These are phyloP conservation scores for Parascotia fuliginaria DNA, from an alignment of 2,888 invertebrate genomes.

Conservation along the genomic window DNA sequence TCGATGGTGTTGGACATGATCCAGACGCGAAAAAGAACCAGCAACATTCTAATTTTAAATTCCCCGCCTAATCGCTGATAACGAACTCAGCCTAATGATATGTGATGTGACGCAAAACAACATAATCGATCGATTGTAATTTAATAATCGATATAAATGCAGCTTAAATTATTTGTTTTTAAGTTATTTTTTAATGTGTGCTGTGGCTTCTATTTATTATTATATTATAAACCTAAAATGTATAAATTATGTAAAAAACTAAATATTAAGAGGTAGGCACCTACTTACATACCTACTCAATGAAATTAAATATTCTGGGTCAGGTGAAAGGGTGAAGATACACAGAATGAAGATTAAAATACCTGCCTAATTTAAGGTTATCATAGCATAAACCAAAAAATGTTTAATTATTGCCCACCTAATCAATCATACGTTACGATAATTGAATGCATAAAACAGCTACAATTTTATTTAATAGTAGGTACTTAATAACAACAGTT, in stretches of 20 bases:
- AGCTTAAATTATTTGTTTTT: background rate
- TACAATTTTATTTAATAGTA: too few species aligned
- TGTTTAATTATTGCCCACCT: too few species aligned
- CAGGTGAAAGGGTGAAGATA: too few species aligned
- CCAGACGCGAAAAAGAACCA: constrained; percentile 63
- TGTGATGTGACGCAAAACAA: constrained; percentile 18
- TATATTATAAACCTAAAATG: background rate
- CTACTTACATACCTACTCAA: too few species aligned
- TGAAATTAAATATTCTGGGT: too few species aligned
- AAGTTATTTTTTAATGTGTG: background rate
- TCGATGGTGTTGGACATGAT: constrained; percentile 62
- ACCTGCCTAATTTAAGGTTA: too few species aligned
- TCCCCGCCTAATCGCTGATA: constrained; percentile 40
- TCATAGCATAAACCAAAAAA: too few species aligned
- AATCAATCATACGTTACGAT: too few species aligned
- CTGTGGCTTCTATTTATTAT: background rate
- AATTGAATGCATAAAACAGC: too few species aligned
- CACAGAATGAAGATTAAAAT: too few species aligned
- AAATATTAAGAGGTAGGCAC: background rate
- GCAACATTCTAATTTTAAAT: constrained; percentile 67
- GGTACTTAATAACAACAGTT: background rate
- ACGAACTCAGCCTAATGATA: constrained; percentile 37
- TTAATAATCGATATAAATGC: background rate
- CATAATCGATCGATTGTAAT: constrained; percentile 51
- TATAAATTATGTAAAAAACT: too few species aligned